Conservation (phyloP, 2,888 invertebrate genomes). For the Xiphydria camelus region DNA sequence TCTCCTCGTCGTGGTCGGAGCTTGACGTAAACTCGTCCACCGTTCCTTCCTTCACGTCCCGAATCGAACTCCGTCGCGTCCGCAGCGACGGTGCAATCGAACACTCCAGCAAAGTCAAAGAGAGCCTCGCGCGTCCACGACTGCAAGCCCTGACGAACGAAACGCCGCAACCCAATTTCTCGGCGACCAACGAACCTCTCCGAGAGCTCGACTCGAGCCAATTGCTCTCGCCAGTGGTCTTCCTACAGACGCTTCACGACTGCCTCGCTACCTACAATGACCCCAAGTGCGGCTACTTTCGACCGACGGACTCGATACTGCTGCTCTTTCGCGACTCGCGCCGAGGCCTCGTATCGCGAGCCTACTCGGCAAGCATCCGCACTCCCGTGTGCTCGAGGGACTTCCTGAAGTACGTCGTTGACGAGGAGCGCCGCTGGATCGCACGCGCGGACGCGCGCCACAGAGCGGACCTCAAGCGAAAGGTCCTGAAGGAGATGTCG, state of each 20-base stretch:
- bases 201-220: conserved; percentile 34
- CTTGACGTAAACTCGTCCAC: conserved; percentile 18
- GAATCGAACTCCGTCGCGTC: too few relatives aligned
- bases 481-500: background rate
- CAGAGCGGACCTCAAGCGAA: conserved; percentile 16
- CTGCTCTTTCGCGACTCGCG: conserved; percentile 33
- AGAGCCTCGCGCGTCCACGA: background rate
- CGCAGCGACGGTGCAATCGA: background rate
- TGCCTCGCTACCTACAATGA: conserved; percentile 32
- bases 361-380: conserved; percentile 38
- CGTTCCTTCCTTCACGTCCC: too few relatives aligned
- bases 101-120: background rate
- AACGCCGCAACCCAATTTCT: too few relatives aligned
- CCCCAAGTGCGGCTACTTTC: conserved; percentile 30
- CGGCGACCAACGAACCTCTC: too few relatives aligned
- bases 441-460: conserved; percentile 51
- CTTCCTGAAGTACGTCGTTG: conserved; percentile 61
- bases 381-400: conserved; percentile 63
- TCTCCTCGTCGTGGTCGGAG: background rate
- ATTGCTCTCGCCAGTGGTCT: conserved; percentile 23
- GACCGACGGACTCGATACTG: conserved; percentile 42
- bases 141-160: background rate
- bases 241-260: conserved; percentile 30
- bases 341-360: conserved; percentile 15
- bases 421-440: conserved; percentile 61